Evolutionary conservation across 2,888 invertebrate species (phyloP), one percentile per base, ranked within the genome.

Genomic region (Lepidochrysops patricia): DNA sequence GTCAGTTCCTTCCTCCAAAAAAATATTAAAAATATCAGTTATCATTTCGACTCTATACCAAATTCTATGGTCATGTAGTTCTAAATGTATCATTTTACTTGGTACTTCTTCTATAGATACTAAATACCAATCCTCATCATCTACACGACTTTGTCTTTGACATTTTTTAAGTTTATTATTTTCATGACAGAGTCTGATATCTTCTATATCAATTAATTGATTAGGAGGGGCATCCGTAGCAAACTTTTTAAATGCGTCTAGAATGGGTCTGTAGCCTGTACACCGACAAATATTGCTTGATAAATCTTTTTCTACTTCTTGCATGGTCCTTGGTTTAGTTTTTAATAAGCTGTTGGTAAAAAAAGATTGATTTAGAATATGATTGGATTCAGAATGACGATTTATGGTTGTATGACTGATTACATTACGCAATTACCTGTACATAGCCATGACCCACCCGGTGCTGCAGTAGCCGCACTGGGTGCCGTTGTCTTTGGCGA

Each of bases 201-300:
- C 86, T 71, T 89, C 87, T 25, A 89, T 84, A 37, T 89, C 93
- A 0, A 73, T 57, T 29, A 92, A 80, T 56, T 78, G 84, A 9
- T 61, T 73, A n/a, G 64, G 57, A 34, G 70, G 82, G 9, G 91
- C 89, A 68, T 93, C 93, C 2, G 72, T 80, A 0, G 93, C 93
- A 66, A 94, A 92, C 0, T 92, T 91, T 73, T 95, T 95, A 78
- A 95, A 94, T 1, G 94, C 91, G 70, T 95, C 94, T 48, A 95
- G 75, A 57, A 95, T 95, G 0, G 95, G 92, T 7, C 94, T 86
- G 71, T 94, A 95, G 0, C 95, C 95, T 0, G 95, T 95, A 73
- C 95, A 95, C 37, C 95, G 90, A 66, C 95, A 95, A 32, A 94
- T 91, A 67, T 94, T 94, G 52, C 94, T 92, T 1, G 93, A 94